phyloP scores from a whole-genome alignment of 2,888 invertebrate species.

The Pelosia muscerda region DNA sequence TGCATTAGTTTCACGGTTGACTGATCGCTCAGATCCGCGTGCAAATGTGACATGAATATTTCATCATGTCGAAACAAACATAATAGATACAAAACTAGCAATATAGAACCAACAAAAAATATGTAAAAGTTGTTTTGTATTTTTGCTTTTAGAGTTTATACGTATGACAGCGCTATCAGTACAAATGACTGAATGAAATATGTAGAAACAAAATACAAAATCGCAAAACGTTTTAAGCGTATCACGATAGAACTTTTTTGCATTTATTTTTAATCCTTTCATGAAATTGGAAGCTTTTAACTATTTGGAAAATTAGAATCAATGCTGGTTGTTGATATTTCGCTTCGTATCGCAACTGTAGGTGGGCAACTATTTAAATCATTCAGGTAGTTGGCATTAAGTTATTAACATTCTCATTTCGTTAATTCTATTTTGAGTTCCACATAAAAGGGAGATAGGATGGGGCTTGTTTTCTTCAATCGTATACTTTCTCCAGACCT shows the following conservation, averaged over 20 bases:
- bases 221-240: background rate
- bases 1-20: constrained; percentile 81
- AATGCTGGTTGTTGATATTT: too few relatives aligned
- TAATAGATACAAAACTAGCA: constrained; percentile 52
- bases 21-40: constrained; percentile 78
- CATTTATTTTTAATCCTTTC: background rate
- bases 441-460: background rate
- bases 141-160: constrained; percentile 31
- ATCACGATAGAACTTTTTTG: background rate
- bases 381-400: too few relatives aligned
- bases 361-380: too few relatives aligned
- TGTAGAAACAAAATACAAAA: constrained; percentile 4
- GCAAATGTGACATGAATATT: constrained; percentile 81
- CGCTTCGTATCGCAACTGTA: background rate
- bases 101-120: constrained; percentile 34
- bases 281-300: background rate
- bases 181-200: constrained; percentile 34
- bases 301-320: background rate
- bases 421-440: background rate
- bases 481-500: background rate
- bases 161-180: constrained; percentile 29
- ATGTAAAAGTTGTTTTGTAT: constrained; percentile 30
- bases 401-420: background rate
- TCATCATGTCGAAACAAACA: constrained; percentile 70
- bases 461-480: background rate